Percentiles rank a stretch among this genome's conserved stretches.
Evolutionary conservation across 2,797 vertebrate species (phyloP).

Genomic region (Sphaeramia orbicularis): DNA sequence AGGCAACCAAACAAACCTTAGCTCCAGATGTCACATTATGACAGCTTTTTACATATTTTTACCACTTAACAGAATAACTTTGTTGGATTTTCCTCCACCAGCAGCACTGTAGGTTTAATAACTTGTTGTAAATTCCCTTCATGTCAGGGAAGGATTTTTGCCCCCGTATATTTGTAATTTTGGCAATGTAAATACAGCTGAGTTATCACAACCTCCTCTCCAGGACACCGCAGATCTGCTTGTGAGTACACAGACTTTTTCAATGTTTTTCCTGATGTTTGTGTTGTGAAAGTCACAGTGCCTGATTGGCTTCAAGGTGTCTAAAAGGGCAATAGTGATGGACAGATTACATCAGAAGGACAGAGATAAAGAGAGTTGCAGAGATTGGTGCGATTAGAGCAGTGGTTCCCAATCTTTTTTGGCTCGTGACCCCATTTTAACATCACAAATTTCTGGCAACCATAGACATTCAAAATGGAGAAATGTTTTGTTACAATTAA

Average conservation of each 20-base stretch:
- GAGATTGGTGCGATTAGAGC: conserved; percentile 44
- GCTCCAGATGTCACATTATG: conserved; percentile 16
- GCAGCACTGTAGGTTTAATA: conserved; percentile 32
- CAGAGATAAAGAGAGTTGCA: conserved; percentile 29
- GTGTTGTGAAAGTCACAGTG: conserved; percentile 54
- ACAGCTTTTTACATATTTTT: conserved; percentile 31
- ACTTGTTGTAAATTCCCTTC: conserved; percentile 22
- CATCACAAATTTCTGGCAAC: too few species aligned
- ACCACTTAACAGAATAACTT: conserved; percentile 30
- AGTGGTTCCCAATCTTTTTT: too few species aligned
- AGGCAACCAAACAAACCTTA: conserved; percentile 26
- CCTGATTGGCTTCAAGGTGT: conserved; percentile 58
- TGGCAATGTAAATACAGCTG: conserved; percentile 1
- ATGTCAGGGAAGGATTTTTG: conserved; percentile 22
- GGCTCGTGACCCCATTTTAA: too few species aligned
- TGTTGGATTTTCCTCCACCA: conserved; percentile 43
- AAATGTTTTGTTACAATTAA: too few species aligned
- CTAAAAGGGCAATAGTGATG: conserved; percentile 52
- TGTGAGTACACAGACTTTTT: neutral
- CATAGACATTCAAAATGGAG: too few species aligned
- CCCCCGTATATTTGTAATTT: conserved; percentile 19
- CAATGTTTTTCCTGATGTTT: conserved; percentile 51
- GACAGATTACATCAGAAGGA: conserved; percentile 55
- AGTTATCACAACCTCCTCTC: conserved; percentile 14
- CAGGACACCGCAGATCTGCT: neutral